phyloP scores from a whole-genome alignment of 2,113 vertebrate genomes.

The Mormyrus iriodes region DNA sequence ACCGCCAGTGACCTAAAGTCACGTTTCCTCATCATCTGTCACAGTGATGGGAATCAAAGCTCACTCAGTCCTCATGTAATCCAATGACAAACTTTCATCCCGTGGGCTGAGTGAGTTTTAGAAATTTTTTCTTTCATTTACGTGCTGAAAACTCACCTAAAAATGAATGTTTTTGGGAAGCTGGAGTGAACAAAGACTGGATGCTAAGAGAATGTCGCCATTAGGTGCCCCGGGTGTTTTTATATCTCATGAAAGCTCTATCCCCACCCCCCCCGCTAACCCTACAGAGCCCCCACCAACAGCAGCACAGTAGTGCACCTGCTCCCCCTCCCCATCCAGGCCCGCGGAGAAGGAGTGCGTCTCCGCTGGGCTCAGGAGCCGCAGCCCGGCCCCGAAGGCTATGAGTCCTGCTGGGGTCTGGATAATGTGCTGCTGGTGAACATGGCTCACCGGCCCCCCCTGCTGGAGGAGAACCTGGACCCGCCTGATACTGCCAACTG shows the following conservation, averaged over 20 bases:
- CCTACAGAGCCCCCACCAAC: conserved; percentile 80
- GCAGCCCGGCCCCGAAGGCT: conserved; percentile 73
- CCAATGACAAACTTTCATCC: not conserved
- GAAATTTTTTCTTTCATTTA: not conserved
- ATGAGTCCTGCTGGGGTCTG: conserved; percentile 93
- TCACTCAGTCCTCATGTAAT: not conserved
- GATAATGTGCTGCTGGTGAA: conserved; percentile 91
- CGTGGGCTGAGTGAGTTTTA: not conserved
- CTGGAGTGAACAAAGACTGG: too few species aligned
- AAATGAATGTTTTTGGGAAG: too few species aligned
- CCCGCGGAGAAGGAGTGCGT: conserved; percentile 69
- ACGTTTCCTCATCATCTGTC: not conserved
- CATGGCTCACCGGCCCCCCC: conserved; percentile 73
- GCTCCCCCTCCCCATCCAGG: conserved; percentile 74
- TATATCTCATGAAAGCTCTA: not conserved
- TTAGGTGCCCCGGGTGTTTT: not conserved
- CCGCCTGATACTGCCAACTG: conserved; percentile 93
- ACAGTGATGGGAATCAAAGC: not conserved
- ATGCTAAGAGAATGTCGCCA: not conserved
- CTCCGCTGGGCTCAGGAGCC: conserved; percentile 89
- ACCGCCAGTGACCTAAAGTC: not conserved
- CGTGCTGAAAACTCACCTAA: not conserved
- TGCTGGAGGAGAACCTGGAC: conserved; percentile 89
- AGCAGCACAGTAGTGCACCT: conserved; percentile 88
- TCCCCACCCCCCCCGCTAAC: not conserved